These are phyloP conservation scores for Saxidomus purpurata DNA, from an alignment of 1,140 invertebrate genomes.

Conservation along the genomic window DNA sequence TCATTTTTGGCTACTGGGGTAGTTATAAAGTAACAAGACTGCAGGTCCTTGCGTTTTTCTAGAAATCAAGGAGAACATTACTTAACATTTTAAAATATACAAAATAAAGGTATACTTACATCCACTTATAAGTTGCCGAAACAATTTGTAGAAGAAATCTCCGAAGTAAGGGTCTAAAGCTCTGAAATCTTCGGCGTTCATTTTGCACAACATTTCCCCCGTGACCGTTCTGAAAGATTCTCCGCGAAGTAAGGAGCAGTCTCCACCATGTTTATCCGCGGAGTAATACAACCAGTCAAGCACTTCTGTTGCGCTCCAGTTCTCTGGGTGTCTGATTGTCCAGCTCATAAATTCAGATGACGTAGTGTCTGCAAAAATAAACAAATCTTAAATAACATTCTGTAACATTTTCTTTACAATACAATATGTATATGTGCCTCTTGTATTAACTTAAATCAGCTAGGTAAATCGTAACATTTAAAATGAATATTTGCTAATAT, in stretches of 20 bases:
- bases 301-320: constrained; percentile 69
- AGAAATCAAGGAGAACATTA: too few relatives aligned
- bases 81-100: too few relatives aligned
- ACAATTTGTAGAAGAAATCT: constrained; percentile 34
- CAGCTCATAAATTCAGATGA: constrained; percentile 60
- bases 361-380: constrained; percentile 35
- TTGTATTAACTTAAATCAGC: too few relatives aligned
- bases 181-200: constrained; percentile 66
- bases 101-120: constrained; percentile 60
- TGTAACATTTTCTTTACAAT: too few relatives aligned
- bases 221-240: constrained; percentile 72
- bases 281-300: constrained; percentile 73
- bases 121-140: constrained; percentile 39
- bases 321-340: constrained; percentile 70
- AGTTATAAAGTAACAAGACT: too few relatives aligned
- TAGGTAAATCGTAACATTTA: too few relatives aligned
- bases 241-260: constrained; percentile 60
- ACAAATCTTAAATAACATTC: too few relatives aligned
- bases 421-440: too few relatives aligned
- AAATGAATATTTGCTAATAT: too few relatives aligned
- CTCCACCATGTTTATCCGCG: constrained; percentile 46
- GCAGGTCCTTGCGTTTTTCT: too few relatives aligned
- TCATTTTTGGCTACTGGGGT: too few relatives aligned
- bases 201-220: constrained; percentile 65
- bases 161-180: constrained; percentile 68